phyloP scores from a whole-genome alignment of 2,888 invertebrate species.

The Drosophila melanosoma region DNA sequence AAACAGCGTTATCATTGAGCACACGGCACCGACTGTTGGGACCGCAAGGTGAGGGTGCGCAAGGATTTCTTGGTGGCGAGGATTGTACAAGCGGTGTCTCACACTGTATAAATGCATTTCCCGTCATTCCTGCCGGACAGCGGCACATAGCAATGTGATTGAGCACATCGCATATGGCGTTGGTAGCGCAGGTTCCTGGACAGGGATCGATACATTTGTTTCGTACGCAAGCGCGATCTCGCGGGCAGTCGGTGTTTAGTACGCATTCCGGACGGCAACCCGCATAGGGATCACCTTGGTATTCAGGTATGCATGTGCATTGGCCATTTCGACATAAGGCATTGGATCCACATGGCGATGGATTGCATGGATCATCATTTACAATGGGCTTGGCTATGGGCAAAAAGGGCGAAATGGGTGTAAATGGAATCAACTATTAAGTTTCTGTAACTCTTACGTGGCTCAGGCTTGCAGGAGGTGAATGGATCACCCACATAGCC shows the following conservation, averaged over 20 bases:
- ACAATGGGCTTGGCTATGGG: constrained; percentile 68
- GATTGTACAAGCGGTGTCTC: constrained; percentile 69
- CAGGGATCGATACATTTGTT: constrained; percentile 93
- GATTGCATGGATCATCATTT: constrained; percentile 86
- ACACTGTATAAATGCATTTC: constrained; percentile 90
- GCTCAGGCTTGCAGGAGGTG: constrained; percentile 86
- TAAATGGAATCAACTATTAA: constrained; percentile 55
- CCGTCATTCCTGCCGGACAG: constrained; percentile 89
- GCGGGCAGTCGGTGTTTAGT: constrained; percentile 90
- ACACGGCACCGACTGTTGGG: constrained; percentile 90
- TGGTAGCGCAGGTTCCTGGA: constrained; percentile 90
- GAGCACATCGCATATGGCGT: constrained; percentile 90
- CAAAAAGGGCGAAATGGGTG: neutral
- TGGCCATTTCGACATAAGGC: constrained; percentile 88
- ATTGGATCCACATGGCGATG: constrained; percentile 90
- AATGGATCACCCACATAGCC: constrained; percentile 92
- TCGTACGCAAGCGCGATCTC: constrained; percentile 88
- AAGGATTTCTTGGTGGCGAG: constrained; percentile 86
- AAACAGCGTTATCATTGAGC: constrained; percentile 87
- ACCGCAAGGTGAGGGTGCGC: constrained; percentile 90
- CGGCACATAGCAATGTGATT: constrained; percentile 92
- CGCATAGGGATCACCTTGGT: constrained; percentile 90
- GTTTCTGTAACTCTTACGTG: constrained; percentile 85
- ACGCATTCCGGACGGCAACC: constrained; percentile 93
- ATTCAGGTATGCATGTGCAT: constrained; percentile 89